Conservation (phyloP, 2,113 vertebrate species). For the Syrrhaptes paradoxus region DNA sequence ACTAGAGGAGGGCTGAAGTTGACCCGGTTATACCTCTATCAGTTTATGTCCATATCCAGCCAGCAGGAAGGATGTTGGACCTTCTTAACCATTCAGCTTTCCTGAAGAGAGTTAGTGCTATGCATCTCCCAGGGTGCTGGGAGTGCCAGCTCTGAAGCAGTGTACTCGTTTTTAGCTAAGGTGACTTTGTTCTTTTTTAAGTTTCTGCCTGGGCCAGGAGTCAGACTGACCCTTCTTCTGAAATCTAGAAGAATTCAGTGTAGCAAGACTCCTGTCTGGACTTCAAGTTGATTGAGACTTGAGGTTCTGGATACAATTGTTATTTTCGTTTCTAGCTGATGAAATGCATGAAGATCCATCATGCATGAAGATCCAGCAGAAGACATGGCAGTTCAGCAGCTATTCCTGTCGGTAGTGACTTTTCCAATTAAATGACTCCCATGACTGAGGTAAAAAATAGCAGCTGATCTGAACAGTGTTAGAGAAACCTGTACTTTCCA, state of each 20-base stretch:
- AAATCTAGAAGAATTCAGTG: not conserved
- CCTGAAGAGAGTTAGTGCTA: not conserved
- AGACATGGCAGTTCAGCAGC: not conserved
- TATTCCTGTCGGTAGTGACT: not conserved
- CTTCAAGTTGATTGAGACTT: not conserved
- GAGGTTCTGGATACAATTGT: not conserved
- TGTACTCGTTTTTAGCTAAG: rapidly evolving
- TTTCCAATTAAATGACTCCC: not conserved
- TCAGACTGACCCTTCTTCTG: not conserved
- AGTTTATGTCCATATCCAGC: not conserved
- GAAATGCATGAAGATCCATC: not conserved
- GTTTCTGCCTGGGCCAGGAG: not conserved
- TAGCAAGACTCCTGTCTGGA: not conserved
- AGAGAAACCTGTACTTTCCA: not conserved
- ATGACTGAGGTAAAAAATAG: not conserved
- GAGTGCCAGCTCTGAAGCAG: not conserved
- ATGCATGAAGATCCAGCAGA: not conserved
- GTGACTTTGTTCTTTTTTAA: not conserved
- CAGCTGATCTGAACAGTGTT: not conserved
- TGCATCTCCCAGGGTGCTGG: not conserved
- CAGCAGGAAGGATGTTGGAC: not conserved
- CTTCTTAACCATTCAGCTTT: not conserved
- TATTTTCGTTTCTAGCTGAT: not conserved
- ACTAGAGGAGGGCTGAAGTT: not conserved
- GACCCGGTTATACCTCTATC: not conserved